Percentiles rank a stretch among this genome's conserved stretches.
Conservation (phyloP, 2,888 invertebrate species). For the Polydesmus complanatus region DNA sequence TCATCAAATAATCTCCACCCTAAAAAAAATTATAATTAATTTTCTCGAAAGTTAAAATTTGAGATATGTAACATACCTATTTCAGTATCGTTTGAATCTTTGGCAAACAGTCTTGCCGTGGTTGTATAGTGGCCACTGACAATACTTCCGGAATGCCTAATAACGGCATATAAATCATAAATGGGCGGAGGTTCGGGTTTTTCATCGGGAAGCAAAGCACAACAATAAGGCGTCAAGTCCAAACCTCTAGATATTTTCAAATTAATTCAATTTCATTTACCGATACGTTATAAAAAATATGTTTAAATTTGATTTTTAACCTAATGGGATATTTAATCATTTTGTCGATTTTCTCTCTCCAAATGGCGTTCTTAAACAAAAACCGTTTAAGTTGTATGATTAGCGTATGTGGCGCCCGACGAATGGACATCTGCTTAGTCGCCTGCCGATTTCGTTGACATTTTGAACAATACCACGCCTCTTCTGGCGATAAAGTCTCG, state of each 20-base stretch:
- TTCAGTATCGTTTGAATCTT: conserved; percentile 28
- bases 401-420: conserved; percentile 30
- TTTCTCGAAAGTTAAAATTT: not conserved
- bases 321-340: conserved; percentile 27
- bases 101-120: conserved; percentile 32
- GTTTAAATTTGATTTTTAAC: conserved; percentile 17
- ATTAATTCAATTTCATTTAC: not conserved
- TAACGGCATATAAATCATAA: conserved; percentile 39
- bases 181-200: conserved; percentile 25
- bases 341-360: conserved; percentile 27
- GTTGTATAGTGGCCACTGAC: conserved; percentile 40
- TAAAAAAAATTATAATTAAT: conserved; percentile 17
- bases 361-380: conserved; percentile 27
- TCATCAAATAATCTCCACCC: conserved; percentile 32
- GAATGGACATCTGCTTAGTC: conserved; percentile 30
- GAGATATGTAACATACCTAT: conserved; percentile 27
- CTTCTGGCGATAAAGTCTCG: conserved; percentile 36
- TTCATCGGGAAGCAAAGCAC: conserved; percentile 24
- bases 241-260: conserved; percentile 27
- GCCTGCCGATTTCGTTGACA: conserved; percentile 31
- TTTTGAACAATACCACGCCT: conserved; percentile 34
- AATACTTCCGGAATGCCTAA: conserved; percentile 37
- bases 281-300: not conserved
- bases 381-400: conserved; percentile 33
- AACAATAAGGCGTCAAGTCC: conserved; percentile 31